Conservation (phyloP, 2,113 vertebrate species). For the Hiodon tergisus region DNA sequence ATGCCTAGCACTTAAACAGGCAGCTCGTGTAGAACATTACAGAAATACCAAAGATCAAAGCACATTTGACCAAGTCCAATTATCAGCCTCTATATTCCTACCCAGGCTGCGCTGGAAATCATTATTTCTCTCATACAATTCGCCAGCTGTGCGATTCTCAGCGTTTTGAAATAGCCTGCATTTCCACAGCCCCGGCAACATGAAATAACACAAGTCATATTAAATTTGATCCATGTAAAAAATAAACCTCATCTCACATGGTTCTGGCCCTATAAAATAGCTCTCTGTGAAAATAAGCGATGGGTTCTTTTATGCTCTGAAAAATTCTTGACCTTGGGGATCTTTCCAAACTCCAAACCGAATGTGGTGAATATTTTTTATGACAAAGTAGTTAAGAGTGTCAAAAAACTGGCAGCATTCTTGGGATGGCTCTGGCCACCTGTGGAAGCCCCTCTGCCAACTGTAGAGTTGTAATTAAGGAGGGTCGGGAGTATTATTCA, state of each 20-base stretch:
- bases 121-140: slow-evolving; percentile 36
- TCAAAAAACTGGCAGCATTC: slow-evolving; percentile 30
- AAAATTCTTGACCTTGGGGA: slow-evolving; percentile 44
- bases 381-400: slow-evolving; percentile 43
- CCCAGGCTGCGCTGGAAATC: slow-evolving; percentile 33
- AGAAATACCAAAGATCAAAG: slow-evolving; percentile 41
- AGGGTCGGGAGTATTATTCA: slow-evolving; percentile 22
- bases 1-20: not conserved
- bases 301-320: slow-evolving; percentile 33
- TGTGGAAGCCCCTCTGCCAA: not conserved
- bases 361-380: slow-evolving; percentile 41
- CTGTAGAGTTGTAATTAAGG: slow-evolving; percentile 21
- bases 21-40: slow-evolving; percentile 25
- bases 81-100: slow-evolving; percentile 33
- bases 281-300: slow-evolving; percentile 32
- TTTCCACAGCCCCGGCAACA: slow-evolving; percentile 15
- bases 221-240: slow-evolving; percentile 26
- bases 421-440: slow-evolving; percentile 26
- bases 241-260: slow-evolving; percentile 39
- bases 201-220: slow-evolving; percentile 13
- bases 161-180: slow-evolving; percentile 16
- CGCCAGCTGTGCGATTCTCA: slow-evolving; percentile 29
- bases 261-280: slow-evolving; percentile 29
- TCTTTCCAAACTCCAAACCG: slow-evolving; percentile 35
- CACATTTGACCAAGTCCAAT: slow-evolving; percentile 45